Base-by-base conservation (phyloP, 2,888 invertebrate species). In the Mythimna albipuncta region DNA sequence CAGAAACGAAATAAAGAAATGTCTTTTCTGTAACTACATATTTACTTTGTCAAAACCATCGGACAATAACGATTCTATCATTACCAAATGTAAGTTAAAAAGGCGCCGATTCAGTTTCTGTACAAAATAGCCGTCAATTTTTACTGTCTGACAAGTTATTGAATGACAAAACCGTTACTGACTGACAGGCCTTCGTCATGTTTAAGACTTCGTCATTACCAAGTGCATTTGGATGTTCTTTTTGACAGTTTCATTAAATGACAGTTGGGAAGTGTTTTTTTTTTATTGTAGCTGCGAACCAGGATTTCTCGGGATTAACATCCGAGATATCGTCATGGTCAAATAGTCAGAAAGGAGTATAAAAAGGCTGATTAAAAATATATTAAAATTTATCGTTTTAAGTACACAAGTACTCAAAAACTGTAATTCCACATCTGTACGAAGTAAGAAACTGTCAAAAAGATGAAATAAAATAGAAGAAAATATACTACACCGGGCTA, bases 401-500 rank as follows among this genome's bases (percentile, higher is more conserved):
- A 65, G 26, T 75, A 61, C 58, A 26, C 16, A 54, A 11, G 59
- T 70, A 64, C 50, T 58, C 10, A n/a, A 6, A 26, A 47, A 55
- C 32, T 19, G 13, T 13, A 1, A 58, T 58, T 19, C 19, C 35
- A 7, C 35, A 32, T 21, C 62, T 65, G 16, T 21, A 66, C 65
- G 67, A 11, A 0, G 0, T 65, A 83, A 73, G 72, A 67, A 86
- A 89, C 82, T 85, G 83, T 80, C 82, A 84, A 78, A 79, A 70
- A 70, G 72, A 41, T 38, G 59, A 79, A 77, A 72, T 16, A 19
- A 16, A 64, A 66, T 59, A 52, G 78, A 78, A 59, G 58, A 63
- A 65, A 75, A 76, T 75, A 82, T 81, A 85, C 88, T 86, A 88
- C 76, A 81, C 68, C 79, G 74, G 83, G 81, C 85, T 88, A 87